phyloP scores from a whole-genome alignment of 2,888 invertebrate species.

The Hemistola chrysoprasaria region DNA sequence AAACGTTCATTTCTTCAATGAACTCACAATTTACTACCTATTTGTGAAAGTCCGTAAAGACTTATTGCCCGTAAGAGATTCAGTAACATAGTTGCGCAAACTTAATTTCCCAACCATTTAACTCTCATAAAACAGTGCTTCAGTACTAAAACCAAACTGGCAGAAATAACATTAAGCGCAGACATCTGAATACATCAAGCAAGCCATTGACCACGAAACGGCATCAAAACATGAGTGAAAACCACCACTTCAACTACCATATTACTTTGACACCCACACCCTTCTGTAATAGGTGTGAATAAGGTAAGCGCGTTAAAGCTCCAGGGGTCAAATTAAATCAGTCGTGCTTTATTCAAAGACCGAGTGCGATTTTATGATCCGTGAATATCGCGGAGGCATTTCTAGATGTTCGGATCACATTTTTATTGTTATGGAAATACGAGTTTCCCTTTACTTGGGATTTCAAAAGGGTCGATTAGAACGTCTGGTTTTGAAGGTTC shows the following conservation, averaged over 20 bases:
- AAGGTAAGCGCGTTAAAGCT: slow-evolving; percentile 39
- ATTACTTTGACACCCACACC: slow-evolving; percentile 53
- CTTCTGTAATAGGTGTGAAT: slow-evolving; percentile 45
- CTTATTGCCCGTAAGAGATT: neutral
- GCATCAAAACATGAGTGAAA: slow-evolving; percentile 54
- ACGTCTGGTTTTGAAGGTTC: slow-evolving; percentile 80
- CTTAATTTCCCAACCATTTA: neutral
- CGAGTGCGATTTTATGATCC: slow-evolving; percentile 79
- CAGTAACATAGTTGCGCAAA: neutral
- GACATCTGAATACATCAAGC: slow-evolving; percentile 41
- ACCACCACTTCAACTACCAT: slow-evolving; percentile 60
- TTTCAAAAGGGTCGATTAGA: slow-evolving; percentile 81
- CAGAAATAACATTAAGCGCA: slow-evolving; percentile 49
- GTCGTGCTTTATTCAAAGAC: slow-evolving; percentile 60
- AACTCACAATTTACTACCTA: too few relatives aligned
- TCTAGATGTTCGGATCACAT: slow-evolving; percentile 81
- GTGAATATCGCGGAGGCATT: slow-evolving; percentile 80
- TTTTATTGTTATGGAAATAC: slow-evolving; percentile 82
- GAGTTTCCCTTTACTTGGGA: slow-evolving; percentile 81
- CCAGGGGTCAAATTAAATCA: slow-evolving; percentile 66
- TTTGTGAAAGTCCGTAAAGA: too few relatives aligned
- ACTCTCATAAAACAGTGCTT: slow-evolving; percentile 20
- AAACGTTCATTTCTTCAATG: too few relatives aligned
- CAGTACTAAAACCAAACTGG: slow-evolving; percentile 35
- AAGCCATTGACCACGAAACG: slow-evolving; percentile 48